These are phyloP conservation scores for Xylota segnis DNA, from an alignment of 2,888 invertebrate genomes.

Conservation along the genomic window DNA sequence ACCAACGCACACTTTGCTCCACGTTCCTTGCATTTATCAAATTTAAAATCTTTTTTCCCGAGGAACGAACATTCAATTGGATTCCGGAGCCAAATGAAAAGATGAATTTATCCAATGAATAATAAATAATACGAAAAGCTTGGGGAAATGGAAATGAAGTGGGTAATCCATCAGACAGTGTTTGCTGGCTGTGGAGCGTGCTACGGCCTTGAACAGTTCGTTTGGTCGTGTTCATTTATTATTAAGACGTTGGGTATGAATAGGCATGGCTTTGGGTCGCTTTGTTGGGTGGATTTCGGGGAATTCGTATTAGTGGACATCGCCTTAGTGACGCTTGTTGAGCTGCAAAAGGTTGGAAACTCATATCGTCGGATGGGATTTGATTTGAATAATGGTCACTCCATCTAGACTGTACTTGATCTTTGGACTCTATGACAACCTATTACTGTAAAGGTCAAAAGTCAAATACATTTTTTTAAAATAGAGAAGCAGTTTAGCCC, in stretches of 20 bases:
- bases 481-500: too few relatives aligned
- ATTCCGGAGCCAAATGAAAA: slow-evolving; percentile 49
- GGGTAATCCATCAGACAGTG: slow-evolving; percentile 45
- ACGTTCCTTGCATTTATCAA: slow-evolving; percentile 56
- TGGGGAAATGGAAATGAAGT: slow-evolving; percentile 47
- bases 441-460: too few relatives aligned
- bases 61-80: slow-evolving; percentile 4
- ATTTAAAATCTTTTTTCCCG: slow-evolving; percentile 44
- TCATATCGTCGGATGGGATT: too few relatives aligned
- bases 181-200: not conserved
- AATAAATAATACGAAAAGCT: slow-evolving; percentile 23
- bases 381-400: too few relatives aligned
- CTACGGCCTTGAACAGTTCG: slow-evolving; percentile 1
- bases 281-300: slow-evolving; percentile 6
- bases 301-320: not conserved
- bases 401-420: too few relatives aligned
- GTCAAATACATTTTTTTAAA: too few relatives aligned
- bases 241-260: slow-evolving; percentile 12
- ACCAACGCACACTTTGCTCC: slow-evolving; percentile 1
- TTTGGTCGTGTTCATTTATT: slow-evolving; percentile 9
- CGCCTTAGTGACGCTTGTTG: not conserved
- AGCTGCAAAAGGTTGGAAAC: not conserved
- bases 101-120: slow-evolving; percentile 52
- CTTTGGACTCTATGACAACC: too few relatives aligned
- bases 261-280: not conserved